Evolutionary conservation across 2,113 vertebrate species (phyloP).

Genomic region (Barbus barbus): DNA sequence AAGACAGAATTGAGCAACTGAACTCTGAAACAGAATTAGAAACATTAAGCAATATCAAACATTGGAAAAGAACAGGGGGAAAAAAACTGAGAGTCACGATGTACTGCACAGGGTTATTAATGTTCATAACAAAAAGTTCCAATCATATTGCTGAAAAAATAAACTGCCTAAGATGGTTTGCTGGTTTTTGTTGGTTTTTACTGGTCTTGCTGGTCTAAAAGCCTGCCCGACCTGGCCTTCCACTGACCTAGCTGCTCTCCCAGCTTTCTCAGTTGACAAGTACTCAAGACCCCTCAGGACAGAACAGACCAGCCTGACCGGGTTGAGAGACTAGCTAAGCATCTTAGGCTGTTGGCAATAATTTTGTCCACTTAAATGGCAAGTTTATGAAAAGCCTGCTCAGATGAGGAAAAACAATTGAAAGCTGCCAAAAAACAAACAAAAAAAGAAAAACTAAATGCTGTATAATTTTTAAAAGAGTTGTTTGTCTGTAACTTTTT

Average conservation of each 20-base stretch:
- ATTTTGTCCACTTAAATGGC: background rate
- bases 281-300: background rate
- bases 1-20: conserved; percentile 44
- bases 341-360: background rate
- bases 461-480: background rate
- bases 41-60: conserved; percentile 48
- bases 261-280: background rate
- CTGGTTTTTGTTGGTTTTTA: background rate
- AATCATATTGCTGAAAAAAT: background rate
- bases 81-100: conserved; percentile 5
- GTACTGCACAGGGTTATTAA: background rate
- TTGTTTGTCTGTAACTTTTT: background rate
- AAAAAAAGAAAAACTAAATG: background rate
- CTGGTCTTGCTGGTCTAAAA: background rate
- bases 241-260: background rate
- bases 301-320: background rate
- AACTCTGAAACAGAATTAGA: conserved; percentile 36
- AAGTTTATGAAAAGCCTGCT: background rate
- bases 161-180: background rate
- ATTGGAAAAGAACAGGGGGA: conserved; percentile 51
- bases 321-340: background rate
- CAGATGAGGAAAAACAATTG: background rate
- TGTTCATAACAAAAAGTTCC: background rate
- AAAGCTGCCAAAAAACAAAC: no score
- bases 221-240: background rate